Conservation (phyloP, 2,797 vertebrate species). For the Poecilia wingei region DNA sequence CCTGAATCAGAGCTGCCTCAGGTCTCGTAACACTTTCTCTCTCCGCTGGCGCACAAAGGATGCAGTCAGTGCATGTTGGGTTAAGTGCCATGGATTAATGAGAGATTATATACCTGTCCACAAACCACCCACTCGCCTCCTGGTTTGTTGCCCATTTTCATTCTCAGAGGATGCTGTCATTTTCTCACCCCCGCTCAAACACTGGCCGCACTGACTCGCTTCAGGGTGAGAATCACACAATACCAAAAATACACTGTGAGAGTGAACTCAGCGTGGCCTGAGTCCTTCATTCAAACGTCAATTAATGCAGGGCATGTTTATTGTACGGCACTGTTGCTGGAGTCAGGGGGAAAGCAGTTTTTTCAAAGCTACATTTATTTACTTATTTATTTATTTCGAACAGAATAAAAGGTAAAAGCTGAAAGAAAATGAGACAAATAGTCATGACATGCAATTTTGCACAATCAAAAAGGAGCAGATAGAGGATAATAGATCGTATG, state of each 20-base stretch:
- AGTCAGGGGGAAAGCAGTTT: not conserved
- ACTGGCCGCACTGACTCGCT: conserved; percentile 45
- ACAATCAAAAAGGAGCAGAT: no score
- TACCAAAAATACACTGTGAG: conserved; percentile 51
- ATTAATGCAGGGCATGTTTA: conserved; percentile 31
- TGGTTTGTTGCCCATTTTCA: conserved; percentile 34
- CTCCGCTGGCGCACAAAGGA: conserved; percentile 70
- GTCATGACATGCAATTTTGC: no score
- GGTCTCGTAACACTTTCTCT: conserved; percentile 69
- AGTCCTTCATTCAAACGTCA: conserved; percentile 26
- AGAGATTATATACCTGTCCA: conserved; percentile 68
- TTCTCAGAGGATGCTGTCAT: conserved; percentile 69
- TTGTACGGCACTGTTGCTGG: conserved; percentile 26
- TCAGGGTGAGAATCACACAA: conserved; percentile 51
- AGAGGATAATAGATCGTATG: no score
- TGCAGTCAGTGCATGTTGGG: conserved; percentile 63
- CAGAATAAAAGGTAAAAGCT: no score
- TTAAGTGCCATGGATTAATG: conserved; percentile 69
- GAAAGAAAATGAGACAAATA: no score
- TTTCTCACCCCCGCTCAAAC: conserved; percentile 66
- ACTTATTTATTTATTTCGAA: no score
- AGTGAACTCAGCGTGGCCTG: conserved; percentile 9
- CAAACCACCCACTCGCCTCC: conserved; percentile 27
- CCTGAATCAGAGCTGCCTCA: conserved; percentile 64
- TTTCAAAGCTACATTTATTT: not conserved